Conservation (phyloP, 2,888 invertebrate genomes). For the Orthosia gothica region DNA sequence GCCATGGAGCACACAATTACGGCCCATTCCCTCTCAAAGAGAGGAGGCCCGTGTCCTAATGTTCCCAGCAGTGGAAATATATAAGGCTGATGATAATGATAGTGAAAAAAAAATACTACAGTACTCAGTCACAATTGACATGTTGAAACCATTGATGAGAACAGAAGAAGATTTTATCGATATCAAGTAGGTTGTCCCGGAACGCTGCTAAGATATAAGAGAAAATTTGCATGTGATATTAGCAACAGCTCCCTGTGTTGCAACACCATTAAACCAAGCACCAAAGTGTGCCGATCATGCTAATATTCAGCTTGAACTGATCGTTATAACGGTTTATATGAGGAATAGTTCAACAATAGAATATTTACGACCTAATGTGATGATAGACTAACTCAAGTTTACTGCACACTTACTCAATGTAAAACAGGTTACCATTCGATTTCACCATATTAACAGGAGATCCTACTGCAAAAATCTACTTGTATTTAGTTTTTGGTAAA, state of each 20-base stretch:
- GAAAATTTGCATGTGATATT: background rate
- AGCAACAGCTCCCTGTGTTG: background rate
- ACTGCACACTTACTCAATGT: slow-evolving; percentile 40
- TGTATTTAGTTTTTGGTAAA: too few species aligned
- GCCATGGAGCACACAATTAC: too few species aligned
- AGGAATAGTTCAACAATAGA: slow-evolving; percentile 43
- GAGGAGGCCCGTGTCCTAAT: too few species aligned
- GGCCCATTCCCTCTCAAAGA: too few species aligned
- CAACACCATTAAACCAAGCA: slow-evolving; percentile 1
- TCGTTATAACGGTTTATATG: slow-evolving; percentile 36
- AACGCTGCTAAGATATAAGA: background rate
- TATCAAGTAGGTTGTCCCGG: too few species aligned
- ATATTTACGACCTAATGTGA: slow-evolving; percentile 46
- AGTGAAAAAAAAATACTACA: too few species aligned
- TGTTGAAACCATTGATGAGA: background rate
- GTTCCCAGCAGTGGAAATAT: too few species aligned
- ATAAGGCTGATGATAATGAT: background rate
- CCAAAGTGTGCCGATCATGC: slow-evolving; percentile 8
- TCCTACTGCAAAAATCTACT: too few species aligned
- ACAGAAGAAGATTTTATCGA: background rate
- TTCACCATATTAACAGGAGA: slow-evolving; percentile 13
- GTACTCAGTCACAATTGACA: too few species aligned
- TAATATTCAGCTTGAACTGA: slow-evolving; percentile 23
- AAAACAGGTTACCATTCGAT: slow-evolving; percentile 38
- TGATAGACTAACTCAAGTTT: slow-evolving; percentile 28